Base-by-base conservation (phyloP, 2,888 invertebrate genomes). In the Troglohyphantes excavatus region DNA sequence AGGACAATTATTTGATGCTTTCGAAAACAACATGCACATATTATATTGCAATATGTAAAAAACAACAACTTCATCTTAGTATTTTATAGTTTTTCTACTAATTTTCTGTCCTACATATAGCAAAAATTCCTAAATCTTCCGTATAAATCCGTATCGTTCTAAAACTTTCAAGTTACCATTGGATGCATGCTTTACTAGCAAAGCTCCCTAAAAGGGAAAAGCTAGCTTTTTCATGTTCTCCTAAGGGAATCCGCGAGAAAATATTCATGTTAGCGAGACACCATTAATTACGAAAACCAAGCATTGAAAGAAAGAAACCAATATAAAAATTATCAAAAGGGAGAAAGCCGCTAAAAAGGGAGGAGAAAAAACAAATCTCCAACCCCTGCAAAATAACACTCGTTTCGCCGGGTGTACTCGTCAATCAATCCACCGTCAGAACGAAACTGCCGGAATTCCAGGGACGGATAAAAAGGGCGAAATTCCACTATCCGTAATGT, bases 401-500 rank as follows among this genome's bases (percentile, higher is more conserved):
- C 19, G 67, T 81, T 81, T 68, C 68, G 2, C 11, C 19, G 53
- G 27, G 29, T 21, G 68, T 33, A 43, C 63, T 68, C 81, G 67
- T 81, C 81, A 53, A 81, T 81, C 81, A 81, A 65, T 65, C 43
- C 21, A 21, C 26, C 27, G 68, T 68, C 67, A 63, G 27, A 65
- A 29, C 29, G 63, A 78, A 53, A 53, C 29, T 68, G 19, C 46
- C 19, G 39, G 79, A 79, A 67, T 78, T 61, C 63, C 29, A 63
- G 43, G 46, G 43, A 19, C 53, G 46, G 78, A 43, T 46, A 5
- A 53, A 53, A 53, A 68, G 81, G 19, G 27, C 53, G 53, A 68
- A 81, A 81, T 81, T 67, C 79, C 79, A 68, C 67, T 81, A 68
- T 81, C 81, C 81, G 81, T 81, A 81, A 81, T 81, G 81, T 53